Base-by-base conservation (phyloP, 1,140 invertebrate species). In the Paralvinella palmiformis region DNA sequence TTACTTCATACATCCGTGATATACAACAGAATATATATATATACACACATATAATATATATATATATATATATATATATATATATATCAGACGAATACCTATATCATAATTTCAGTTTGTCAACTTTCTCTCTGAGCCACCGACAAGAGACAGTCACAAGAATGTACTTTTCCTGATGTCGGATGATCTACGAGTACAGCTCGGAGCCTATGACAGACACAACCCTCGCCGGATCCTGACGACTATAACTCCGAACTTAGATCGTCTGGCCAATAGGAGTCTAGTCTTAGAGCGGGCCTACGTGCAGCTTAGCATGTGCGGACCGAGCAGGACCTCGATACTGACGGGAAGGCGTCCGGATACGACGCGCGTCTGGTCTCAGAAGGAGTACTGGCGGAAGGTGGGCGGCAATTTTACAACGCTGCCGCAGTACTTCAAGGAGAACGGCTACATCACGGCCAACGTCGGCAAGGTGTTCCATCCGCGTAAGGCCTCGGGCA, bases 181-280 rank as follows among this genome's bases (percentile, higher is more conserved):
- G 33, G 91, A 94, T 75, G 91, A 94, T 79, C 81, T 93, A 58
- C 84, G 90, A 72, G 87, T 88, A 67, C 79, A 85, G 15, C 72
- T 91, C 41, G 85, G 86, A 20, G 84, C 83, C 67, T 89, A 87
- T 75, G 83, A 85, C 70, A 85, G 91, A 7, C 80, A 85, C 50
- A n/a, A n/a, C n/a, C n/a, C n/a, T n/a, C n/a, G n/a, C n/a, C n/a
- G n/a, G n/a, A n/a, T n/a, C n/a, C n/a, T n/a, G n/a, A n/a, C n/a
- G n/a, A n/a, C n/a, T n/a, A n/a, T n/a, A n/a, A 90, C 91, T 20
- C 90, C 90, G 6, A 88, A 91, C 75, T 86, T 93, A 69, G 86
- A 91, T 78, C 81, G 80, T 50, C 80, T 94, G 22, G 85, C 87
- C 3, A 68, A 73, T 48, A 78, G 83, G 35, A 85, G 87, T 70